Percentiles rank a stretch among this genome's conserved stretches.
Evolutionary conservation across 2,888 invertebrate genomes (phyloP).

Genomic region (Rutpela maculata): DNA sequence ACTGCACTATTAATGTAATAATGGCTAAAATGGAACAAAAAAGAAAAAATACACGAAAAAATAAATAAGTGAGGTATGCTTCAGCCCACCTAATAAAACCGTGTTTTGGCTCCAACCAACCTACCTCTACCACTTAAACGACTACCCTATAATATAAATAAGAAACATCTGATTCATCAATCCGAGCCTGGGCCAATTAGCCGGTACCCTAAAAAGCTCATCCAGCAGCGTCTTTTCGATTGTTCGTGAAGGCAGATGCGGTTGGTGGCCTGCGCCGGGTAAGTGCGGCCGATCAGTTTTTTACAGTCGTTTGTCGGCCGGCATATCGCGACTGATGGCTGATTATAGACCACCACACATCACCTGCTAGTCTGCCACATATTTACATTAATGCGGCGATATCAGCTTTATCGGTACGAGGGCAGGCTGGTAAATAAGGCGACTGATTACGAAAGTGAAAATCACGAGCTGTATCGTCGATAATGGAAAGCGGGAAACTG

Average conservation of each 20-base stretch:
- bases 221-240: slow-evolving; percentile 39
- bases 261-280: slow-evolving; percentile 53
- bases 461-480: background rate
- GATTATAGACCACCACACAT: slow-evolving; percentile 61
- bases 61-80: too few species aligned
- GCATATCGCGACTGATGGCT: slow-evolving; percentile 67
- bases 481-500: slow-evolving; percentile 28
- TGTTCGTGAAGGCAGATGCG: slow-evolving; percentile 50
- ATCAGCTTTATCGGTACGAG: slow-evolving; percentile 30
- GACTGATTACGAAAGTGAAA: slow-evolving; percentile 32
- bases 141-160: too few species aligned
- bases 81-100: too few species aligned
- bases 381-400: slow-evolving; percentile 63
- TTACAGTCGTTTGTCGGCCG: slow-evolving; percentile 65
- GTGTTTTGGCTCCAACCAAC: too few species aligned
- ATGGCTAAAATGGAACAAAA: too few species aligned
- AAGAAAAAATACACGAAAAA: too few species aligned
- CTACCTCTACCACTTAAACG: too few species aligned
- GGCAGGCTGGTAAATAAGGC: slow-evolving; percentile 15
- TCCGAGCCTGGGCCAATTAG: slow-evolving; percentile 31
- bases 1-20: too few species aligned
- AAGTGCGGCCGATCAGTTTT: slow-evolving; percentile 64
- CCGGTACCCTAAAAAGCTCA: slow-evolving; percentile 34
- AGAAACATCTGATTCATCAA: background rate
- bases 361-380: slow-evolving; percentile 63